Evolutionary conservation across 1,140 invertebrate genomes (phyloP).

Genomic region (Drosophila carrolli): DNA sequence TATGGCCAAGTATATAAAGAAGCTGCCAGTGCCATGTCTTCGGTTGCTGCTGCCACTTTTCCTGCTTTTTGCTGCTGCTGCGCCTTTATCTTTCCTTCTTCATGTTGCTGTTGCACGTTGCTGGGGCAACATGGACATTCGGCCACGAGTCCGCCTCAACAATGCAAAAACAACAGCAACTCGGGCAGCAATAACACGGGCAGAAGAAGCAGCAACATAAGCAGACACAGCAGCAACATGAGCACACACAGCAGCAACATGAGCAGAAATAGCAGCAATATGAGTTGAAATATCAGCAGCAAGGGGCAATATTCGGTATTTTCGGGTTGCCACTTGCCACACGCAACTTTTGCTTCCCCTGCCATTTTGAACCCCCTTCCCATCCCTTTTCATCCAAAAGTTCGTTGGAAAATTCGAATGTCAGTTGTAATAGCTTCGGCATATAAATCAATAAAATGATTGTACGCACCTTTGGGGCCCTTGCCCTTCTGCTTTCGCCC

Average conservation of each 20-base stretch:
- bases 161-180: constrained; percentile 34
- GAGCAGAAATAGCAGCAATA: constrained; percentile 8
- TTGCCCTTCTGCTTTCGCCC: constrained; percentile 9
- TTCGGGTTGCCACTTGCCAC: constrained; percentile 36
- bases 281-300: constrained; percentile 14
- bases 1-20: constrained; percentile 59
- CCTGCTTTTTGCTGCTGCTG: constrained; percentile 46
- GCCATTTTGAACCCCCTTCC: constrained; percentile 2
- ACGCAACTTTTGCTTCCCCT: constrained; percentile 20
- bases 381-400: neutral
- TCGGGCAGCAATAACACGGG: constrained; percentile 35
- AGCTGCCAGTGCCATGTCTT: constrained; percentile 31
- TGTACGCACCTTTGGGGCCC: constrained; percentile 77
- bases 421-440: constrained; percentile 84
- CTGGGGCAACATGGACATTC: constrained; percentile 53
- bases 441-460: constrained; percentile 84
- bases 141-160: constrained; percentile 39
- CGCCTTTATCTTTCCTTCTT: constrained; percentile 48
- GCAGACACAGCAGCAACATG: neutral
- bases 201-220: constrained; percentile 16
- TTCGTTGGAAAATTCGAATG: constrained; percentile 80
- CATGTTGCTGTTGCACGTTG: constrained; percentile 53
- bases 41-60: constrained; percentile 27
- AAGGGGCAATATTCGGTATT: constrained; percentile 43
- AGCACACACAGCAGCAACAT: constrained; percentile 7